A percentile compares a stretch with the other conserved stretches of the same genome.
These are phyloP conservation scores for Spodoptera exigua DNA, from an alignment of 2,888 invertebrate genomes.

Conservation along the genomic window DNA sequence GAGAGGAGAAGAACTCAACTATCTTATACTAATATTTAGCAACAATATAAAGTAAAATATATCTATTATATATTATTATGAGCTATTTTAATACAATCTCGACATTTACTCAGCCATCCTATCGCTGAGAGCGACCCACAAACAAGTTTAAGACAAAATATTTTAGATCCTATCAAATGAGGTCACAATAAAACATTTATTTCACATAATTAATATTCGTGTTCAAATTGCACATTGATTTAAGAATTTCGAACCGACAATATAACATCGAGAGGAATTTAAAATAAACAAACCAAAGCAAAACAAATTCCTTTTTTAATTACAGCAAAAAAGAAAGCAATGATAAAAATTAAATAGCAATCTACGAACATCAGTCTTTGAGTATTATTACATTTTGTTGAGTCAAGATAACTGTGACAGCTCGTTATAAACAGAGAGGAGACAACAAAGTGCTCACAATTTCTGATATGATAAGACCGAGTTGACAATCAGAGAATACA, in stretches of 20 bases:
- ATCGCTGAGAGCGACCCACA: slow-evolving; percentile 12
- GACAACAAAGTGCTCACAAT: slow-evolving; percentile 46
- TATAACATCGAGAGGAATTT: too few relatives aligned
- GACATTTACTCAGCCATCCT: slow-evolving; percentile 38
- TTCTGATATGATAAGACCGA: slow-evolving; percentile 53
- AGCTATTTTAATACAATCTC: slow-evolving; percentile 6
- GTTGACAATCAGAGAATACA: slow-evolving; percentile 53
- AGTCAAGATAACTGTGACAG: slow-evolving; percentile 47
- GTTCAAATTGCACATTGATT: slow-evolving; percentile 32
- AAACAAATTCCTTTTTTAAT: slow-evolving; percentile 4
- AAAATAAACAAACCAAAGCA: slow-evolving; percentile 1
- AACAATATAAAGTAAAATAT: slow-evolving; percentile 52
- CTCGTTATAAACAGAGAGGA: slow-evolving; percentile 39
- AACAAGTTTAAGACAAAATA: slow-evolving; percentile 41
- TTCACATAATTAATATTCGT: slow-evolving; percentile 30
- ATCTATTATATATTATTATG: background rate
- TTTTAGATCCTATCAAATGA: slow-evolving; percentile 43
- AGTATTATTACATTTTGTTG: slow-evolving; percentile 44
- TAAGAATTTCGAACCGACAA: slow-evolving; percentile 20
- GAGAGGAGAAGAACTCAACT: slow-evolving; percentile 78
- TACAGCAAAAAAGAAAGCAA: slow-evolving; percentile 4
- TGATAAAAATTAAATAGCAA: slow-evolving; percentile 45
- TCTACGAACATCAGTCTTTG: slow-evolving; percentile 41
- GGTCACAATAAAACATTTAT: slow-evolving; percentile 38
- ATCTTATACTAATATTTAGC: slow-evolving; percentile 80